Evolutionary conservation across 2,797 vertebrate genomes (phyloP).

Genomic region (Pelobates cultripes): DNA sequence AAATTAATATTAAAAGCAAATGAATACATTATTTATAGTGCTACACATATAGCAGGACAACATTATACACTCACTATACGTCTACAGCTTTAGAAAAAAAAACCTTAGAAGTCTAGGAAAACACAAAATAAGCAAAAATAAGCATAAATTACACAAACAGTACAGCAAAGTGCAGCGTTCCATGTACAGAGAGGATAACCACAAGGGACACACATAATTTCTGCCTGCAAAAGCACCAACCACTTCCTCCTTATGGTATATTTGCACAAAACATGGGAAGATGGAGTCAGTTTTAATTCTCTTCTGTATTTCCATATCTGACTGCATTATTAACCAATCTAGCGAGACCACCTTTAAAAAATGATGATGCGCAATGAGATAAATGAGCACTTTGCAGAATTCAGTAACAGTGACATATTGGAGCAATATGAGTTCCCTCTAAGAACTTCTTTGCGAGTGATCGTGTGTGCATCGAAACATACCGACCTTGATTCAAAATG

Average conservation of each 20-base stretch:
- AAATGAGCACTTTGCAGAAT: too few species aligned
- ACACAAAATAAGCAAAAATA: slow-evolving; percentile 3
- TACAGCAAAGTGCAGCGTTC: slow-evolving; percentile 4
- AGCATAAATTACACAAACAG: background rate
- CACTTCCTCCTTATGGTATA: background rate
- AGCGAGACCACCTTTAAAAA: too few species aligned
- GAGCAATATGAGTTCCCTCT: too few species aligned
- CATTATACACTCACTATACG: slow-evolving; percentile 43
- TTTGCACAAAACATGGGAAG: background rate
- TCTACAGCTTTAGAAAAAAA: background rate
- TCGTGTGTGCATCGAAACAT: too few species aligned
- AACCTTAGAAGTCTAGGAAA: background rate
- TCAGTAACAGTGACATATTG: too few species aligned
- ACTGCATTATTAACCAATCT: too few species aligned
- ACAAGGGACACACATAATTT: slow-evolving; percentile 12
- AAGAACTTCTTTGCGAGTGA: too few species aligned
- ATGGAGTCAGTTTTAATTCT: background rate
- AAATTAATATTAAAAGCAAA: slow-evolving; percentile 11
- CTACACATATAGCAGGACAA: slow-evolving; percentile 9
- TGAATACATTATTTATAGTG: slow-evolving; percentile 35
- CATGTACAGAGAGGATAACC: background rate
- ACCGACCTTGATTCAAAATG: too few species aligned
- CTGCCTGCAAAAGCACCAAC: background rate
- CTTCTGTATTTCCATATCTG: background rate
- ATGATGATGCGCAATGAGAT: too few species aligned